A percentile compares a stretch with the other conserved stretches of the same genome.
These are phyloP conservation scores for Desoria tigrina DNA, from an alignment of 2,888 invertebrate species.

Conservation along the genomic window DNA sequence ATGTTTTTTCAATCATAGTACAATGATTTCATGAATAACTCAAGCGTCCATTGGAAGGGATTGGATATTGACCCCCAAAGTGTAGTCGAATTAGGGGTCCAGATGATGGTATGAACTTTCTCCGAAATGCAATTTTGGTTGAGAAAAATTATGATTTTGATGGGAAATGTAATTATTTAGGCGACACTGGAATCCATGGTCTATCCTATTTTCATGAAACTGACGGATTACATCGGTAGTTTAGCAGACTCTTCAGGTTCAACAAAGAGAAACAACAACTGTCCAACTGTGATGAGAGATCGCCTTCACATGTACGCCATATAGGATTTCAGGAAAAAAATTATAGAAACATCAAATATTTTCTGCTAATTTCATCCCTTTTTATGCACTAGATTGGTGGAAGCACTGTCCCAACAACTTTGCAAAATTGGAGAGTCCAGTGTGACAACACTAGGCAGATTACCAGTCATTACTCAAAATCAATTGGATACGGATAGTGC, in stretches of 20 bases:
- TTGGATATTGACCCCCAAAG: constrained; percentile 4
- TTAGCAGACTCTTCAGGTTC: not conserved
- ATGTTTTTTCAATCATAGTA: not conserved
- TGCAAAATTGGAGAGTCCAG: constrained; percentile 38
- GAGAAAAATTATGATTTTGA: no score
- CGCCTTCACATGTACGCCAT: constrained; percentile 6
- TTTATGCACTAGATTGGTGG: constrained; percentile 40
- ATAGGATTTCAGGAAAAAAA: no score
- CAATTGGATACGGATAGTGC: not conserved
- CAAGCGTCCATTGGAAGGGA: constrained; percentile 9
- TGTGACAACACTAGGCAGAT: not conserved
- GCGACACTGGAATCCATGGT: constrained; percentile 18
- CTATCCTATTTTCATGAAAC: constrained; percentile 9
- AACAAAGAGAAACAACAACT: no score
- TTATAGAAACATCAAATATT: no score
- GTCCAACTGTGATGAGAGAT: not conserved
- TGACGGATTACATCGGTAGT: constrained; percentile 8
- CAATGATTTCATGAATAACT: constrained; percentile 8
- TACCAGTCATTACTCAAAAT: not conserved
- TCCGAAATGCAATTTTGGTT: no score
- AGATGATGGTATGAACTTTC: constrained; percentile 13
- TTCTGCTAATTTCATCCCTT: no score
- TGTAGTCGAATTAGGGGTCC: constrained; percentile 7
- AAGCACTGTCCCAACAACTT: constrained; percentile 31
- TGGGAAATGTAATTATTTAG: not conserved